Conservation (phyloP, 2,888 invertebrate genomes). For the Pollenia amentaria region DNA sequence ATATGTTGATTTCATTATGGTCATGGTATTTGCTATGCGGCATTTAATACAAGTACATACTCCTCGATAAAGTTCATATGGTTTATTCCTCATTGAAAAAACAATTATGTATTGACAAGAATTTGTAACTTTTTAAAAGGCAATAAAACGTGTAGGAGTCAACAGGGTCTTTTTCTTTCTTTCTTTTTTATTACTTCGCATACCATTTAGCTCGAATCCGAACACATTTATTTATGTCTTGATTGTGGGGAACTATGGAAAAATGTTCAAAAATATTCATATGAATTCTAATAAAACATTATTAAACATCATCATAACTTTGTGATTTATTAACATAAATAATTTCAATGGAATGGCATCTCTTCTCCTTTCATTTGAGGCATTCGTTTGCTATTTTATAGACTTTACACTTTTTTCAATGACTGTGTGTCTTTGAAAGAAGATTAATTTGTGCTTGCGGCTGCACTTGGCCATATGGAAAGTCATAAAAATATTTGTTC, state of each 20-base stretch:
- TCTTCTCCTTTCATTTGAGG: constrained; percentile 37
- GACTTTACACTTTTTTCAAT: constrained; percentile 62
- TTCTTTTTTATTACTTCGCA: not conserved
- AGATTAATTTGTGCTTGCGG: constrained; percentile 68
- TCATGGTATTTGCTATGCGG: constrained; percentile 47
- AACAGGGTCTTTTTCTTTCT: constrained; percentile 43
- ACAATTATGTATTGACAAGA: constrained; percentile 74
- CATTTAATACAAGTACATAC: constrained; percentile 9
- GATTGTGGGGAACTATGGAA: not conserved
- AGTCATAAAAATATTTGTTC: constrained; percentile 53
- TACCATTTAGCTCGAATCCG: not conserved
- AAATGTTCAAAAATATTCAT: not conserved
- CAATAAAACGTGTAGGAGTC: constrained; percentile 75
- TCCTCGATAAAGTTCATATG: not conserved
- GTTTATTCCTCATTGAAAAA: constrained; percentile 69
- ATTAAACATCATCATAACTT: constrained; percentile 70
- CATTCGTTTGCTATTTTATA: constrained; percentile 44
- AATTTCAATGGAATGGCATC: constrained; percentile 59
- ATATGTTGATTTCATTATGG: constrained; percentile 64
- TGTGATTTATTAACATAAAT: constrained; percentile 70
- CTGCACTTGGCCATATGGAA: constrained; percentile 51
- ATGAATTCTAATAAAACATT: constrained; percentile 46
- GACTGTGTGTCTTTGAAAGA: constrained; percentile 37
- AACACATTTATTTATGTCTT: not conserved
- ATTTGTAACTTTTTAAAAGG: constrained; percentile 74